A percentile compares a stretch with the other conserved stretches of the same genome.
phyloP scores from a whole-genome alignment of 2,113 vertebrate species.

The Dipodomys merriami region DNA sequence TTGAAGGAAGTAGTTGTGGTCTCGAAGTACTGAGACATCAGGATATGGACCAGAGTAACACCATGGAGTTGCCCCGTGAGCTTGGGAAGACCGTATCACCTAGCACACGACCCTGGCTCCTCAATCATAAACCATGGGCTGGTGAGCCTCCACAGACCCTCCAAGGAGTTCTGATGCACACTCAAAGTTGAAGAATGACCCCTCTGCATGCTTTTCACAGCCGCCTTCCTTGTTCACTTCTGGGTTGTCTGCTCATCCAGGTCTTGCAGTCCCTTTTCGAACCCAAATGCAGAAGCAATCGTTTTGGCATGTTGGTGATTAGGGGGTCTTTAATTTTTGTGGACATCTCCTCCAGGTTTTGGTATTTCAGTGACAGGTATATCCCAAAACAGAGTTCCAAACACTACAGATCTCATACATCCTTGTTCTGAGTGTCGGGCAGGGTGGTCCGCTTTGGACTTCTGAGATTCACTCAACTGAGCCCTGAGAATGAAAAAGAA shows the following conservation, averaged over 20 bases:
- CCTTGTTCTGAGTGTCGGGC: not conserved
- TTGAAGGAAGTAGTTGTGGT: not conserved
- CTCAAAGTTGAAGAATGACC: too few relatives aligned
- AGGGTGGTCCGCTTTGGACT: too few relatives aligned
- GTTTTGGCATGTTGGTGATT: not conserved
- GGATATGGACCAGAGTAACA: not conserved
- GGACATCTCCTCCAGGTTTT: not conserved
- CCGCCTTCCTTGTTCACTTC: not conserved
- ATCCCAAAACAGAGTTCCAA: not conserved
- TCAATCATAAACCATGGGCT: not conserved
- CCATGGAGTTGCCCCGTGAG: not conserved
- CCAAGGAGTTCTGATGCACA: too few relatives aligned
- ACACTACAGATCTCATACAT: not conserved
- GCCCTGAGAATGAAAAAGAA: not conserved
- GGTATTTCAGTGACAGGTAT: not conserved
- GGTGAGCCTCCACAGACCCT: not conserved
- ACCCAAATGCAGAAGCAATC: not conserved
- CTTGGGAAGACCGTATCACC: not conserved
- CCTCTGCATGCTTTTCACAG: fast-evolving
- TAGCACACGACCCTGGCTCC: fast-evolving
- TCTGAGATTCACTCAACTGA: not conserved
- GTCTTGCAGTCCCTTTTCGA: not conserved
- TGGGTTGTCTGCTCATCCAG: not conserved
- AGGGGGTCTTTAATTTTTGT: too few relatives aligned
- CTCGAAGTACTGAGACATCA: not conserved